A percentile compares a stretch with the other conserved stretches of the same genome.
Conservation (phyloP, 2,888 invertebrate genomes). For the Agrochola lychnidis region DNA sequence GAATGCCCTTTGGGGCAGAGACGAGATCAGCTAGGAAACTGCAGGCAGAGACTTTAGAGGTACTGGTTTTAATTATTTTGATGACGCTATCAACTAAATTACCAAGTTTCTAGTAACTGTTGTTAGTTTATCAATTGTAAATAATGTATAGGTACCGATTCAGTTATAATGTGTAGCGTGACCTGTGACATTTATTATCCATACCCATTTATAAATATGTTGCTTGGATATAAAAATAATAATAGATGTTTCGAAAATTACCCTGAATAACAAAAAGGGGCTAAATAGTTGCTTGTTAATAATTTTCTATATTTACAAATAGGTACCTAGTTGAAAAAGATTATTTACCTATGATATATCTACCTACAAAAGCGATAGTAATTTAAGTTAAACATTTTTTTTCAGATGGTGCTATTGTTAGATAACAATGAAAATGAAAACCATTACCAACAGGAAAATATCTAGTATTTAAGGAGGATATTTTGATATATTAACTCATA, state of each 20-base stretch:
- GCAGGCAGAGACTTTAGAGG: slow-evolving; percentile 76
- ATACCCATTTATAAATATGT: slow-evolving; percentile 10
- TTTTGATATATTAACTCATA: slow-evolving; percentile 36
- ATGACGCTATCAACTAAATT: neutral
- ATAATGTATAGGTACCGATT: slow-evolving; percentile 1
- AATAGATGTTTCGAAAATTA: neutral
- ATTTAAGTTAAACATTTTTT: neutral
- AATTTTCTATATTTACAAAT: neutral
- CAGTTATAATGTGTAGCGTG: neutral
- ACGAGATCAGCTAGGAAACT: slow-evolving; percentile 76
- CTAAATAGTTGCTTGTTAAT: no score
- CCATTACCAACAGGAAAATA: slow-evolving; percentile 6
- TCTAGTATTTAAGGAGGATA: slow-evolving; percentile 12
- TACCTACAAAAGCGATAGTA: no score
- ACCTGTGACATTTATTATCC: slow-evolving; percentile 38
- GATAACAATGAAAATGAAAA: slow-evolving; percentile 11
- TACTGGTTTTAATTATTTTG: slow-evolving; percentile 47
- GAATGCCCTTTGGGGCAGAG: slow-evolving; percentile 75
- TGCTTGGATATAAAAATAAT: neutral
- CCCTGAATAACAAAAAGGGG: neutral
- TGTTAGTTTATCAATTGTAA: slow-evolving; percentile 18
- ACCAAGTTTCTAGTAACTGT: neutral
- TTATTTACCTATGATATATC: neutral
- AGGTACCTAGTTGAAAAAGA: neutral
- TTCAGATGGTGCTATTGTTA: slow-evolving; percentile 44